These are phyloP conservation scores for Leuctra nigra DNA, from an alignment of 2,888 invertebrate species.

Conservation along the genomic window DNA sequence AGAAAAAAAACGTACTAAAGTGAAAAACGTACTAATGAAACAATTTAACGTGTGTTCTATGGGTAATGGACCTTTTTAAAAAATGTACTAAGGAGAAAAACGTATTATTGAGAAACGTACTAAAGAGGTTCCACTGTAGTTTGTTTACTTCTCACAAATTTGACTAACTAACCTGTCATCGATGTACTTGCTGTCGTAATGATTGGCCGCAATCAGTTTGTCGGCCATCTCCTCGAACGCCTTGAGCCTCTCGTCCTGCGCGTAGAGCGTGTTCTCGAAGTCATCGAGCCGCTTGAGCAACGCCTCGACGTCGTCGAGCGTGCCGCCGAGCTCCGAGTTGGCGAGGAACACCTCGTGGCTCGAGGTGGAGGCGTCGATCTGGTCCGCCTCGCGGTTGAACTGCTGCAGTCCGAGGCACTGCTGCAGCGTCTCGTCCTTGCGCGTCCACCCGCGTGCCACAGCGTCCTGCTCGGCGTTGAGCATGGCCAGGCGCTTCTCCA, in stretches of 20 bases:
- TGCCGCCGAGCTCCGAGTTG: constrained; percentile 77
- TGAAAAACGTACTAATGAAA: no score
- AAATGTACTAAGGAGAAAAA: no score
- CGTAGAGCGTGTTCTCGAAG: constrained; percentile 83
- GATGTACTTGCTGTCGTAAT: constrained; percentile 73
- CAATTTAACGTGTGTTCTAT: no score
- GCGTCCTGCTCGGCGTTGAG: constrained; percentile 69
- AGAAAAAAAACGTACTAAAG: no score
- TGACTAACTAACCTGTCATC: no score
- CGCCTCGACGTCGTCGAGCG: constrained; percentile 87
- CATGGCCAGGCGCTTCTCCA: constrained; percentile 64
- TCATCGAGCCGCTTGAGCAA: constrained; percentile 89
- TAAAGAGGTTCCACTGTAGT: no score
- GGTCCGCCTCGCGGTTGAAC: constrained; percentile 94
- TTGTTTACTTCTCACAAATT: no score
- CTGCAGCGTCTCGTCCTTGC: constrained; percentile 77
- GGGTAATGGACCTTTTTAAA: no score
- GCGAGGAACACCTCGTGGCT: constrained; percentile 93
- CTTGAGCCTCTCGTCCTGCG: constrained; percentile 86
- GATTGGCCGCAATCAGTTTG: constrained; percentile 66
- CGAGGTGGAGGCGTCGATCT: constrained; percentile 91
- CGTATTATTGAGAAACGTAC: no score
- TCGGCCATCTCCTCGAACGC: constrained; percentile 79
- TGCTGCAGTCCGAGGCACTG: constrained; percentile 85
- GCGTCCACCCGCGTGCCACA: constrained; percentile 72